Base-by-base conservation (phyloP, 1,140 invertebrate species). In the Drosophila sturtevanti region DNA sequence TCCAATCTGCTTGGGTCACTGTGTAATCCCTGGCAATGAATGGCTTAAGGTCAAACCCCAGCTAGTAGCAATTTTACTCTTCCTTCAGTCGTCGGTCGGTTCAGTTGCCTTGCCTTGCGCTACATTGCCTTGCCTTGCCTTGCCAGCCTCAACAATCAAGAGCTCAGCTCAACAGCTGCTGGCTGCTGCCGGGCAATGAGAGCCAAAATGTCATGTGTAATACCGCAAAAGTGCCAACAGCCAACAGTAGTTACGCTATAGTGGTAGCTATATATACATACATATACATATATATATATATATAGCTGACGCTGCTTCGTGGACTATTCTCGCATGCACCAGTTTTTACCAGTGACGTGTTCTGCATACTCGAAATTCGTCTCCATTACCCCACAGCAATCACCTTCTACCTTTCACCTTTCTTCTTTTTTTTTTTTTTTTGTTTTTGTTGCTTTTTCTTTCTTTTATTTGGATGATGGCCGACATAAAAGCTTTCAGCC, bases 131-230 rank as follows among this genome's bases (percentile, higher is more conserved):
- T 51, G 44, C 21, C 44, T 16, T 16, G n/a, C 16, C 44, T 51
- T 51, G 18, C 44, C 21, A 21, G 18, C 44, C 21, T 21, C 16
- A 18, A 34, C 54, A 56, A 35, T 56, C 58, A 60, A 60, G 34
- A 41, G 58, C 37, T 41, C 41, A 62, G 41, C 24, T 11, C 41
- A 44, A 14, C n/a, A 44, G 38, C 37, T n/a, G 41, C 41, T 18
- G 16, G 41, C 41, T 48, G 10, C 41, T 48, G 41, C 41, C 41
- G 41, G 41, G 41, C 24, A 61, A 63, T 31, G 31, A 18, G 41
- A 66, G 61, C 61, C 78, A 77, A 81, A 76, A 81, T 81, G 78
- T 81, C 78, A 81, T 77, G 72, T 81, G 68, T 77, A 72, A 65
- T 73, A 68, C 60, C 78, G 61, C 68, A 72, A 72, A 76, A 76